Evolutionary conservation across 2,797 vertebrate species (phyloP).

Genomic region (Gymnothorax reevesii): DNA sequence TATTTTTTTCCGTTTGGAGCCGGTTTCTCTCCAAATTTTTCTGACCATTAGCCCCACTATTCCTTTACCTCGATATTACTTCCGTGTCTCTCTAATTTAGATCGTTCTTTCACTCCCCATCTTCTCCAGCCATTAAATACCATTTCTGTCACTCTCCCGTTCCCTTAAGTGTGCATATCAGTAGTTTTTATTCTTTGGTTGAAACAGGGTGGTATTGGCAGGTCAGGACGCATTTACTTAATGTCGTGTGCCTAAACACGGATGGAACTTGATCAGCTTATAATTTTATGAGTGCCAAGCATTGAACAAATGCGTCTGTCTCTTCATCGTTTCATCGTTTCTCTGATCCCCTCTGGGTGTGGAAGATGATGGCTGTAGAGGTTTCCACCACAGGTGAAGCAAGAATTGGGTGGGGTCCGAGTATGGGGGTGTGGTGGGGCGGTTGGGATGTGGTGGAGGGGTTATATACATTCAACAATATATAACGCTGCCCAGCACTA

Average conservation of each 20-base stretch:
- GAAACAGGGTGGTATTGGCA: slow-evolving; percentile 37
- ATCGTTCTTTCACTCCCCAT: slow-evolving; percentile 60
- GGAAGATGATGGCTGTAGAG: neutral
- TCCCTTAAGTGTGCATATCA: slow-evolving; percentile 18
- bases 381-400: neutral
- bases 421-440: neutral
- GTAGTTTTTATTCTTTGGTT: slow-evolving; percentile 19
- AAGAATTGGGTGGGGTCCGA: neutral
- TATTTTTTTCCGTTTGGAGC: slow-evolving; percentile 46
- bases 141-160: slow-evolving; percentile 49
- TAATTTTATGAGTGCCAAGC: slow-evolving; percentile 18
- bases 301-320: slow-evolving; percentile 38
- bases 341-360: slow-evolving; percentile 6
- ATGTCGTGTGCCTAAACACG: slow-evolving; percentile 12
- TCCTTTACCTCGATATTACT: slow-evolving; percentile 62
- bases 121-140: slow-evolving; percentile 55
- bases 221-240: slow-evolving; percentile 52
- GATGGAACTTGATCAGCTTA: slow-evolving; percentile 26
- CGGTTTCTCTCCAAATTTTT: slow-evolving; percentile 18
- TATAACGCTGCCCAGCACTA: too few species aligned
- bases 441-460: too few species aligned
- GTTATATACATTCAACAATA: slow-evolving; percentile 10
- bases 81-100: slow-evolving; percentile 53
- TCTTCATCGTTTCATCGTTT: slow-evolving; percentile 19
- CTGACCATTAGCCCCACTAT: slow-evolving; percentile 52